Evolutionary conservation across 1,140 invertebrate species (phyloP), one percentile per base, ranked within the genome.

Genomic region (Drosophila seguyi): DNA sequence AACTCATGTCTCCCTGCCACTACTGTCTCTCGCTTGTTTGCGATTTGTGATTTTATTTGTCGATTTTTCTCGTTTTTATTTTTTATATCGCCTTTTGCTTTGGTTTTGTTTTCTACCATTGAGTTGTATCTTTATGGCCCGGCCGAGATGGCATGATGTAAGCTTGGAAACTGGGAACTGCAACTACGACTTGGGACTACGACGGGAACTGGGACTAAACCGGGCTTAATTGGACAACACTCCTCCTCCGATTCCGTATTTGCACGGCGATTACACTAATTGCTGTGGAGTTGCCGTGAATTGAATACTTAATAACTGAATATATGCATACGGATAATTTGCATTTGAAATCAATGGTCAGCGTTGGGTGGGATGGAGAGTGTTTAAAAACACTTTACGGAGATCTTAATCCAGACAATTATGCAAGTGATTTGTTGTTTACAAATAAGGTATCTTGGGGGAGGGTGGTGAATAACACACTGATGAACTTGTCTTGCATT

Each of bases 31-130:
- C 36, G 34, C 42, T 58, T 75, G 59, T 76, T 67, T 66, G 53
- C 73, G 73, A 76, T 76, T 73, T 76, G 74, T 76, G 74, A 77
- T 77, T 77, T 77, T 56, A 75, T 76, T 76, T 75, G 72, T 59
- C 73, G 55, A 77, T 77, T 68, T 77, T 77, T 65, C 63, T 47
- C 63, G 41, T 77, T 76, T 75, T 58, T 72, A 72, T 73, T 73
- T 72, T 73, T 72, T 72, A 72, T 72, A 69, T 44, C 66, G 62
- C 47, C 18, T 59, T 55, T 47, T 72, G 67, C 68, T 73, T 72
- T 73, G 44, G 22, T 72, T 72, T 71, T 57, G 48, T 68, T 72
- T 73, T 44, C 68, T 72, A 71, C 44, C 34, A 71, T 59, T 55
- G 38, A 68, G 66, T 67, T 68, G 66, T 69, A 62, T 74, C 72